Base-by-base conservation (phyloP, 2,797 vertebrate genomes). In the Oryzias sinensis region DNA sequence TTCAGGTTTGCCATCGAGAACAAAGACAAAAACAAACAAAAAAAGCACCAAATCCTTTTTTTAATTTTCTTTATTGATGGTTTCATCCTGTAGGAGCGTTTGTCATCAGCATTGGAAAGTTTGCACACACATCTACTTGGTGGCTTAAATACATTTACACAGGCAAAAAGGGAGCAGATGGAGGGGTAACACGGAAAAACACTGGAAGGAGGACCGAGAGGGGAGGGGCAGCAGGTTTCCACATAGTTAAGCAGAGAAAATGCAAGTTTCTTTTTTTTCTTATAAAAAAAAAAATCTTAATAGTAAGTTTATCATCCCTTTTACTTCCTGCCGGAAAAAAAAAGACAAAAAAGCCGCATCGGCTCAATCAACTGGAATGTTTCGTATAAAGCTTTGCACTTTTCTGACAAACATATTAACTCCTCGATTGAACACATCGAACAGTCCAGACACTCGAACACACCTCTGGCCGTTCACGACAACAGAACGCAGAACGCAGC, bases 61-160 rank as follows among this genome's bases (percentile, higher is more conserved):
- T 66, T 22, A 1, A 79, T 79, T 71, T 83, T 92, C 86, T 92
- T 93, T 93, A 89, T 86, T 88, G 79, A 65, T 72, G 70, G 89
- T 74, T 84, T 91, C 84, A 85, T 89, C 87, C 91, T 92, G 92
- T 90, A 18, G 84, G 77, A 89, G 83, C 82, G 78, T 90, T 89
- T 92, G 84, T 92, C 87, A 90, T 90, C 90, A 83, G 79, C 93
- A 93, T 86, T 64, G 87, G 84, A 90, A 88, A 79, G 90, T 85
- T 91, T 92, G 94, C 93, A 95, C 93, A 95, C 90, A 95, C 90
- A 92, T 94, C 94, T 94, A 89, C 81, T 86, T 75, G 74, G 60
- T 84, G 65, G 82, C 93, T 94, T 93, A 93, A 95, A 94, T 94
- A 93, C 94, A 92, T 90, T 92, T 94, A 95, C 93, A 95, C 89